phyloP scores from a whole-genome alignment of 2,797 vertebrate species.

The Apogon hyalosoma region DNA sequence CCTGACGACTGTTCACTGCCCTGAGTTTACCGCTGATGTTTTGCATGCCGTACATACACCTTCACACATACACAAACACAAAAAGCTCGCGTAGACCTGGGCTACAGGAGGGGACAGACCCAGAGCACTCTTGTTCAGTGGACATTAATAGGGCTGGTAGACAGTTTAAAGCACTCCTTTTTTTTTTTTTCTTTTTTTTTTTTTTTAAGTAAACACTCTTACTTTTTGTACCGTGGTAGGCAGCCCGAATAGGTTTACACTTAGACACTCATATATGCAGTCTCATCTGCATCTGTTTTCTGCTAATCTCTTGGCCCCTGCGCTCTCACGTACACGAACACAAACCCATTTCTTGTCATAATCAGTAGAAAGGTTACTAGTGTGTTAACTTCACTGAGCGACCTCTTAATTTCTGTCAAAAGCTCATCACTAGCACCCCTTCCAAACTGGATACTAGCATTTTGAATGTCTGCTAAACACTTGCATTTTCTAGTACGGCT shows the following conservation, averaged over 20 bases:
- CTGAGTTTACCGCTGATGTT: constrained; percentile 76
- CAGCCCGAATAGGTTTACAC: constrained; percentile 63
- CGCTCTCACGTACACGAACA: constrained; percentile 36
- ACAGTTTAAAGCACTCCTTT: constrained; percentile 67
- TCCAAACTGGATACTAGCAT: constrained; percentile 51
- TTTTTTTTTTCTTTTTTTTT: constrained; percentile 44
- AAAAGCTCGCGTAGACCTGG: constrained; percentile 39
- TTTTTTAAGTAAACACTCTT: constrained; percentile 33
- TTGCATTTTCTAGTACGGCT: constrained; percentile 38
- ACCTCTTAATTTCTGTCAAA: constrained; percentile 45
- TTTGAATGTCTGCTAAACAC: constrained; percentile 48
- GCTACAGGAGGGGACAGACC: constrained; percentile 59
- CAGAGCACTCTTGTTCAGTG: constrained; percentile 61
- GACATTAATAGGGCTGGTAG: constrained; percentile 64
- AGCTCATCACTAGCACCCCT: background rate
- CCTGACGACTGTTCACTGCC: constrained; percentile 90
- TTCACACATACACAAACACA: constrained; percentile 42
- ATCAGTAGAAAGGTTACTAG: constrained; percentile 50
- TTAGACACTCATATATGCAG: constrained; percentile 42
- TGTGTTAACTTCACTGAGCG: constrained; percentile 45
- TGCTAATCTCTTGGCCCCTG: constrained; percentile 45
- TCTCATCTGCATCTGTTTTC: constrained; percentile 41
- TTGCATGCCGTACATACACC: constrained; percentile 39
- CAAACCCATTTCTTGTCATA: constrained; percentile 36
- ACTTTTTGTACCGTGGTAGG: constrained; percentile 59